Conservation (phyloP, 2,797 vertebrate genomes). For the Echeneis naucrates region DNA sequence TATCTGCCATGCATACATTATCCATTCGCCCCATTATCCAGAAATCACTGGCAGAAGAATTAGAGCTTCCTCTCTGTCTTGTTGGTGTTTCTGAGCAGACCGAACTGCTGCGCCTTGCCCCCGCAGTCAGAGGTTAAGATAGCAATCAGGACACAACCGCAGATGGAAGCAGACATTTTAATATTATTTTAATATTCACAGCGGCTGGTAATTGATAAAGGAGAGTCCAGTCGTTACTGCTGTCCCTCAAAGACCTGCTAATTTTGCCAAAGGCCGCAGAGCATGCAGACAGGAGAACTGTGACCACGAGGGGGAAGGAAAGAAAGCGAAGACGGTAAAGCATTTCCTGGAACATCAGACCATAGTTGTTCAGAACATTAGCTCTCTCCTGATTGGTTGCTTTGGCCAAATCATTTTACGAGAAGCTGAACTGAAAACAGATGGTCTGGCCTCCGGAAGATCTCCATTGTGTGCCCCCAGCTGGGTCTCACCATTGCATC, state of each 20-base stretch:
- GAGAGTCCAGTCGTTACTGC: conserved; percentile 84
- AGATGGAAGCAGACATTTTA: conserved; percentile 98
- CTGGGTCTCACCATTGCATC: too few species aligned
- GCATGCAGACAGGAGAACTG: conserved; percentile 69
- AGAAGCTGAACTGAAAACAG: too few species aligned
- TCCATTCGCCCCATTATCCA: conserved; percentile 97
- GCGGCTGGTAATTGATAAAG: conserved; percentile 97
- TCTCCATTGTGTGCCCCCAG: too few species aligned
- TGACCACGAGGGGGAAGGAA: conserved; percentile 25
- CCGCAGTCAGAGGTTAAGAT: conserved; percentile 99
- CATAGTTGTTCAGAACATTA: background rate
- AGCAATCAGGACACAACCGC: conserved; percentile 97
- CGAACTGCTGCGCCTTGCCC: conserved; percentile 87
- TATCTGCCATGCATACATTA: conserved; percentile 99
- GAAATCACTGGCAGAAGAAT: conserved; percentile 94
- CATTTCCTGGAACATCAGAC: background rate
- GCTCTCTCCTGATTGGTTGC: background rate
- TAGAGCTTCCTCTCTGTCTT: conserved; percentile 96
- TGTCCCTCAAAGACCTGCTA: conserved; percentile 80
- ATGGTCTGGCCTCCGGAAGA: too few species aligned
- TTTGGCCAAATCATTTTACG: too few species aligned
- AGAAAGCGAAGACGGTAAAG: conserved; percentile 13
- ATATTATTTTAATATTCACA: conserved; percentile 99
- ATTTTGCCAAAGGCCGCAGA: conserved; percentile 91
- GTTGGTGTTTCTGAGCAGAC: conserved; percentile 84